phyloP scores from a whole-genome alignment of 2,113 vertebrate species.

The Pterocles burchelli region DNA sequence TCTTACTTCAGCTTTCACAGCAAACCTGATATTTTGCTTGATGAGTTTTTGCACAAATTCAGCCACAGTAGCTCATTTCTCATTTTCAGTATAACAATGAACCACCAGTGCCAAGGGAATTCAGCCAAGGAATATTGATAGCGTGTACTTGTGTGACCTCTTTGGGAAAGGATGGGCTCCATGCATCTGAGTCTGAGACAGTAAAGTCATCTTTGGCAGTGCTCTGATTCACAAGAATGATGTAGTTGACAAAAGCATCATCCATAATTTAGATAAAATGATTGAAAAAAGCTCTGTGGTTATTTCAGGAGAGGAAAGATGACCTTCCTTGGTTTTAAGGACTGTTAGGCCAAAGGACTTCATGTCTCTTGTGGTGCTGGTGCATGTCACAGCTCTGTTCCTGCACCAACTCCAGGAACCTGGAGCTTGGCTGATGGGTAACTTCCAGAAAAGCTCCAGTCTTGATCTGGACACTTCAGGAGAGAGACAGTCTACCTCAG shows the following conservation, averaged over 20 bases:
- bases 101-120: background rate
- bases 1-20: background rate
- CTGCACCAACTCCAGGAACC: background rate
- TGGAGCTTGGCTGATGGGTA: accelerated
- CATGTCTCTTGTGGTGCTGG: background rate
- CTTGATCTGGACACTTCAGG: background rate
- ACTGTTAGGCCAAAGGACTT: background rate
- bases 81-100: background rate
- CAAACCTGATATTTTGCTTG: background rate
- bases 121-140: background rate
- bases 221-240: background rate
- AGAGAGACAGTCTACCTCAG: background rate
- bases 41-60: background rate
- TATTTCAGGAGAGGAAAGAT: background rate
- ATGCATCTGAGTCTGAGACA: background rate
- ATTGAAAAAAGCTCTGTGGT: background rate
- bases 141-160: background rate
- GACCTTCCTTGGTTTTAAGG: background rate
- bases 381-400: background rate
- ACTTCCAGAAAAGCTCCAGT: background rate
- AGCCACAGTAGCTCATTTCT: background rate
- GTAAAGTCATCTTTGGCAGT: background rate
- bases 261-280: background rate
- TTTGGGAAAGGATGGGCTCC: background rate
- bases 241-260: background rate